These are phyloP conservation scores for Pissodes strobi DNA, from an alignment of 1,140 invertebrate genomes.

Conservation along the genomic window DNA sequence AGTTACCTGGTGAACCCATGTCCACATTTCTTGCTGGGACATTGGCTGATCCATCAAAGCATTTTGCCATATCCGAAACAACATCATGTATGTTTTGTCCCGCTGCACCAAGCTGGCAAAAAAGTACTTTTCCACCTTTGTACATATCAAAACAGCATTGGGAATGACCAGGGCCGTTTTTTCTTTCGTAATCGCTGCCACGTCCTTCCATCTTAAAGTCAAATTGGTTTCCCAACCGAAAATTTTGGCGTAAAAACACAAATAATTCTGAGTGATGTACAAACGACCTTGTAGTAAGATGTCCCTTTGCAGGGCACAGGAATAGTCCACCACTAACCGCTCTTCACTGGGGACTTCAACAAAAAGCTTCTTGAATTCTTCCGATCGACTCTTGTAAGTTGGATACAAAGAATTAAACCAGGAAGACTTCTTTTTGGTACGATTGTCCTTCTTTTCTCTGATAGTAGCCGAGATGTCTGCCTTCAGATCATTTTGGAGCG, in stretches of 20 bases:
- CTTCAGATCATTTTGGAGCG: constrained; percentile 37
- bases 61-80: constrained; percentile 95
- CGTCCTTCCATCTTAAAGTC: constrained; percentile 82
- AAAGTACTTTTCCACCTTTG: constrained; percentile 85
- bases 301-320: constrained; percentile 93
- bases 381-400: constrained; percentile 89
- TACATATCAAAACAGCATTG: constrained; percentile 89
- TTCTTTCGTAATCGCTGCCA: constrained; percentile 90
- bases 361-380: constrained; percentile 91
- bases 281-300: constrained; percentile 90
- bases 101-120: constrained; percentile 89
- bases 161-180: constrained; percentile 92
- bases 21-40: constrained; percentile 86
- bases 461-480: constrained; percentile 42
- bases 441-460: constrained; percentile 56
- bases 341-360: constrained; percentile 90
- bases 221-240: constrained; percentile 91
- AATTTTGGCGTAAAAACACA: constrained; percentile 95
- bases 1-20: constrained; percentile 65
- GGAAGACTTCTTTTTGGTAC: constrained; percentile 75
- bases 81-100: constrained; percentile 93
- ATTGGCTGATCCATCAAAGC: constrained; percentile 88
- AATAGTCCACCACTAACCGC: constrained; percentile 92
- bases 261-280: constrained; percentile 90
- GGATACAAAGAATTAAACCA: constrained; percentile 88